These are phyloP conservation scores for Xestia xanthographa DNA, from an alignment of 2,888 invertebrate genomes.

Conservation along the genomic window DNA sequence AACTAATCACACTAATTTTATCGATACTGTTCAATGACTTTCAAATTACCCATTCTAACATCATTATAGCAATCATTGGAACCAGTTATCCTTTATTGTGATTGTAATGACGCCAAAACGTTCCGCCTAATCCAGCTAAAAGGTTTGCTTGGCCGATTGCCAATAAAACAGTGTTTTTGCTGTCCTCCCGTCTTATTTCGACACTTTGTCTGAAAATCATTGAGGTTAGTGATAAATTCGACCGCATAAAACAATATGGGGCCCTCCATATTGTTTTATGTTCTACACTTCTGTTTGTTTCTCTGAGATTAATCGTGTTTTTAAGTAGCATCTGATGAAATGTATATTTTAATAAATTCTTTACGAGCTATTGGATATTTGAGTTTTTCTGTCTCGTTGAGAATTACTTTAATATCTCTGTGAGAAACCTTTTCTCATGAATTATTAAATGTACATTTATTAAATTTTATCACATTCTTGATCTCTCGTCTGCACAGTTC, in stretches of 20 bases:
- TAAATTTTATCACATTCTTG: background rate
- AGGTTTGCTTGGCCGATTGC: slow-evolving; percentile 38
- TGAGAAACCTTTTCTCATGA: background rate
- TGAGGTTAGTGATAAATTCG: slow-evolving; percentile 9
- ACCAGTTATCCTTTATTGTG: slow-evolving; percentile 25
- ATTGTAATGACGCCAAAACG: slow-evolving; percentile 27
- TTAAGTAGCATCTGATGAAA: background rate
- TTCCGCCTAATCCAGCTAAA: slow-evolving; percentile 40
- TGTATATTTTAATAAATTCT: background rate
- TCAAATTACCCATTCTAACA: slow-evolving; percentile 3
- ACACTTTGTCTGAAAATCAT: slow-evolving; percentile 16
- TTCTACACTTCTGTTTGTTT: background rate
- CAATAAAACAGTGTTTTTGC: slow-evolving; percentile 32
- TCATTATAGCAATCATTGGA: slow-evolving; percentile 15
- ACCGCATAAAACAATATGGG: background rate
- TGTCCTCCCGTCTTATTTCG: slow-evolving; percentile 8
- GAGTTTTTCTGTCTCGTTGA: background rate
- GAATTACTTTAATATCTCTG: background rate
- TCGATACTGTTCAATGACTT: background rate
- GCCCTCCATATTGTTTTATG: too few relatives aligned
- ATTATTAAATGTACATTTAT: background rate
- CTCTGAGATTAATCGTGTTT: background rate
- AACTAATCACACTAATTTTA: background rate
- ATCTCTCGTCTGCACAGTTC: background rate
- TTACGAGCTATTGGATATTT: too few relatives aligned